Percentiles rank a stretch among this genome's conserved stretches.
Evolutionary conservation across 1,140 invertebrate species (phyloP).

Genomic region (Colletes gigas): DNA sequence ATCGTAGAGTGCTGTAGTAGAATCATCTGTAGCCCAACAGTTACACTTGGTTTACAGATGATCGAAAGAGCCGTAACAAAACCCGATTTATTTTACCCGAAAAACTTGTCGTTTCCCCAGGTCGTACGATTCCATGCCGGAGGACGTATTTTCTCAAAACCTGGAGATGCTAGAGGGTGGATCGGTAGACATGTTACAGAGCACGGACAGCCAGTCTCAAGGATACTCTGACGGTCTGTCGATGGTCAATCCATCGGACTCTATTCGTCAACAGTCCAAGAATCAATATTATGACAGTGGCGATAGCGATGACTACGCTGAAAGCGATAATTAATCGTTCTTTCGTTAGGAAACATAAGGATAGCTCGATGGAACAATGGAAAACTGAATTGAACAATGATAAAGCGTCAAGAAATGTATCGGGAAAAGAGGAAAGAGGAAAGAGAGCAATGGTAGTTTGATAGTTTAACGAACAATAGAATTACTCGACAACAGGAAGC

Average conservation of each 20-base stretch:
- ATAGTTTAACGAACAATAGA: too few species aligned
- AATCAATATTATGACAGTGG: constrained; percentile 74
- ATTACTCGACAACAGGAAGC: too few species aligned
- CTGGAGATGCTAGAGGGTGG: constrained; percentile 72
- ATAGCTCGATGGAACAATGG: constrained; percentile 4
- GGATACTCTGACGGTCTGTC: constrained; percentile 9
- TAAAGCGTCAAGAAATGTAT: neutral
- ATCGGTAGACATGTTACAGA: constrained; percentile 58
- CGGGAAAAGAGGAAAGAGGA: constrained; percentile 1
- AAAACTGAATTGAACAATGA: neutral
- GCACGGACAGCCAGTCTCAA: constrained; percentile 11
- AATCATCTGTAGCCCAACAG: neutral
- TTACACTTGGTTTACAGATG: neutral
- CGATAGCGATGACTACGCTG: constrained; percentile 79
- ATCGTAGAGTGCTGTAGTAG: constrained; percentile 10
- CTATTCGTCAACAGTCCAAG: constrained; percentile 27
- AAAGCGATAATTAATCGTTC: constrained; percentile 76
- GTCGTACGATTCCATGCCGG: constrained; percentile 70
- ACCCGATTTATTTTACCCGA: neutral
- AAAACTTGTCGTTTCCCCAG: constrained; percentile 55
- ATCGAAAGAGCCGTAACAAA: too few species aligned
- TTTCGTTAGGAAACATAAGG: constrained; percentile 10
- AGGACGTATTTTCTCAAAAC: constrained; percentile 74
- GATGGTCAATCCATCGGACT: constrained; percentile 17
- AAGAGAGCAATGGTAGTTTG: neutral